Conservation (phyloP, 1,140 invertebrate genomes). For the Cydia splendana region DNA sequence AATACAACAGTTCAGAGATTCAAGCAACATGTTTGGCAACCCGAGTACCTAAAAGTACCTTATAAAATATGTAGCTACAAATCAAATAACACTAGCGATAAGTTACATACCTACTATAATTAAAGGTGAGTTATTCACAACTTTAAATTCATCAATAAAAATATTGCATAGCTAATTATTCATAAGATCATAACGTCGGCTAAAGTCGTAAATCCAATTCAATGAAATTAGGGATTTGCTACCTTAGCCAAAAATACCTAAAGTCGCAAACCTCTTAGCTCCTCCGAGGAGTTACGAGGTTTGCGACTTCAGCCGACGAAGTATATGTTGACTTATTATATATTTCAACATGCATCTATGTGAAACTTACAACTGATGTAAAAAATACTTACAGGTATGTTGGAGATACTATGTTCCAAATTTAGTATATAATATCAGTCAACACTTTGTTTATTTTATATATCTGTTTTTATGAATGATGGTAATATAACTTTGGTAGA, state of each 20-base stretch:
- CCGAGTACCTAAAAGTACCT: constrained; percentile 65
- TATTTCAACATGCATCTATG: constrained; percentile 19
- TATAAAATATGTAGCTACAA: constrained; percentile 50
- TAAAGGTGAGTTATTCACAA: constrained; percentile 23
- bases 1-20: constrained; percentile 73
- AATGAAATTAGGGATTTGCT: no score
- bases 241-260: no score
- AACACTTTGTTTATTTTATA: constrained; percentile 1
- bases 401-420: constrained; percentile 6
- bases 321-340: constrained; percentile 15
- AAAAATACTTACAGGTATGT: not conserved
- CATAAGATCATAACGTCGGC: not conserved
- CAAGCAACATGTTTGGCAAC: constrained; percentile 76
- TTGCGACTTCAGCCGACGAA: no score
- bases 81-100: constrained; percentile 27
- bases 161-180: constrained; percentile 18
- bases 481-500: constrained; percentile 43
- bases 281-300: no score
- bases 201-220: no score
- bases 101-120: constrained; percentile 4
- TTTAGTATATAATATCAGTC: constrained; percentile 26
- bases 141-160: constrained; percentile 29
- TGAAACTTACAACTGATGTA: not conserved
- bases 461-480: not conserved
- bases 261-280: no score